Percentiles rank a stretch among this genome's conserved stretches.
phyloP scores from a whole-genome alignment of 2,888 invertebrate genomes.

The Spisula subtruncata region DNA sequence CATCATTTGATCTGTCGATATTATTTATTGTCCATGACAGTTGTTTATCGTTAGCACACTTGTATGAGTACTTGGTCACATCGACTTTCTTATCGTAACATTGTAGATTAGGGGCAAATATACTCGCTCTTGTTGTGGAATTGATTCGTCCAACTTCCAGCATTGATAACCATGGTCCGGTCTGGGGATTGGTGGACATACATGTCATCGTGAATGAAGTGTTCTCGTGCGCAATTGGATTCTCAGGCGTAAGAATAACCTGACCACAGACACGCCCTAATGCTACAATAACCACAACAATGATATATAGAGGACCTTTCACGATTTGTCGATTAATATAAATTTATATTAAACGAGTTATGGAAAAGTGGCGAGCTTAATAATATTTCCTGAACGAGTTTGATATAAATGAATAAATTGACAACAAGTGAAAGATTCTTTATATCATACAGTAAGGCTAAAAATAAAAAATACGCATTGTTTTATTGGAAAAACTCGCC shows the following conservation, averaged over 20 bases:
- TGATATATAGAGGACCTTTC: no score
- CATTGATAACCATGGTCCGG: not conserved
- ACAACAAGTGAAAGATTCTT: no score
- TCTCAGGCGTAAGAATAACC: slow-evolving; percentile 21
- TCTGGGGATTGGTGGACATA: not conserved
- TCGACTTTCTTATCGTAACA: not conserved
- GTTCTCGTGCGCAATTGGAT: not conserved
- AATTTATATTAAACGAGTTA: no score
- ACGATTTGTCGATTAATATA: no score
- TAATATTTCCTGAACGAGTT: no score
- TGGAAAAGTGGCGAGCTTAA: no score
- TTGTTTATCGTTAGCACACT: not conserved
- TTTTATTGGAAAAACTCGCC: no score
- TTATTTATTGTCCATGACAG: slow-evolving; percentile 19
- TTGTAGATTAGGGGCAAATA: not conserved
- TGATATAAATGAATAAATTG: no score
- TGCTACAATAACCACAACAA: not conserved
- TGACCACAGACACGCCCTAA: not conserved
- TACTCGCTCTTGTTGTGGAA: not conserved
- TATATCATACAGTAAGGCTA: no score
- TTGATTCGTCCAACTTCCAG: not conserved
- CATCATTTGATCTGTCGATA: not conserved
- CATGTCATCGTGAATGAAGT: not conserved
- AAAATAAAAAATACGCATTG: no score
- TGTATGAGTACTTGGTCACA: not conserved